Evolutionary conservation across 2,888 invertebrate species (phyloP), one percentile per base, ranked within the genome.

Genomic region (Drosophila tripunctata): DNA sequence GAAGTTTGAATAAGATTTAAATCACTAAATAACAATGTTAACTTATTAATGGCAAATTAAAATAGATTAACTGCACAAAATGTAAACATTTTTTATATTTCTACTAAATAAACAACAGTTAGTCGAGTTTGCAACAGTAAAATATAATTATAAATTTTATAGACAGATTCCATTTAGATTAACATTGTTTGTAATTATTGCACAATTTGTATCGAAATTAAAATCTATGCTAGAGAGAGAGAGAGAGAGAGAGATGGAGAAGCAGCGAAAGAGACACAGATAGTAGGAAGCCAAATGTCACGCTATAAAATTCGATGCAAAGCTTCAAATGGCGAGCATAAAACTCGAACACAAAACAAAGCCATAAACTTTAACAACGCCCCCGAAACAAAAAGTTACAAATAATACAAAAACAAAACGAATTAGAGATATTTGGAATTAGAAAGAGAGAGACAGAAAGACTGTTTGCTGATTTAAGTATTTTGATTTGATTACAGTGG

Each of bases 401-500:
- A 67, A 73, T 73, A 62, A 67, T 67, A 66, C 61, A 67, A 67
- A 80, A 78, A 80, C 68, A 52, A 76, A 69, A 67, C 55, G 64
- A 58, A 62, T 78, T 81, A 75, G 62, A 78, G 83, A 85, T 85
- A 72, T 75, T 76, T 67, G 54, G 64, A 69, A 73, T 77, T 77
- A 27, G 2, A 40, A 5, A 27, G 6, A 41, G 27, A 45, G 44
- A 63, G 14, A 14, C 1, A 19, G 12, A 22, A 10, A 36, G 15
- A 35, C 14, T 31, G n/a, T 21, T 14, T 44, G 41, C 54, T 47
- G 17, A 69, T 75, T 55, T 65, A 40, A 51, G 67, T 66, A 67
- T 88, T 68, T 71, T 51, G 58, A 67, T 74, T 77, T 78, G 64
- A 76, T 78, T 81, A 71, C 79, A 92, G 91, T 91, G 91, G 91